These are phyloP conservation scores for Clamator glandarius DNA, from an alignment of 2,797 vertebrate species.

Conservation along the genomic window DNA sequence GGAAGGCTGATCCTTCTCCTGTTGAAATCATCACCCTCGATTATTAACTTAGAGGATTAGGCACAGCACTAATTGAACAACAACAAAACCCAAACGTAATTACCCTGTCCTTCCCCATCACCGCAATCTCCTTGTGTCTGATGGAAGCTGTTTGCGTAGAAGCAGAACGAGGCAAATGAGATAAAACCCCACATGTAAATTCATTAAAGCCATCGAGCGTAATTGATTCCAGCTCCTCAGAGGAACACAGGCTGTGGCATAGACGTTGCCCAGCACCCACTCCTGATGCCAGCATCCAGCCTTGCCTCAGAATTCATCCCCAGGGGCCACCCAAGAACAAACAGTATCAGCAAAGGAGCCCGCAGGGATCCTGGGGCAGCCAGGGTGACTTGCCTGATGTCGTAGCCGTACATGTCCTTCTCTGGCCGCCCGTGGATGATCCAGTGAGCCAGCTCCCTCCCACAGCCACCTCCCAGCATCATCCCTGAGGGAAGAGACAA, in stretches of 20 bases:
- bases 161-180: not conserved
- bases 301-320: not conserved
- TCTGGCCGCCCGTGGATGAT: constrained; percentile 90
- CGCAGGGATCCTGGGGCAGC: not conserved
- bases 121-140: not conserved
- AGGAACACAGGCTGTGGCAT: not conserved
- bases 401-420: constrained; percentile 96
- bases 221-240: constrained; percentile 21
- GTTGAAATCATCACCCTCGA: not conserved
- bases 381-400: constrained; percentile 85
- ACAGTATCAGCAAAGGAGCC: not conserved
- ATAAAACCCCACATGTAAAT: not conserved
- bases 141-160: not conserved
- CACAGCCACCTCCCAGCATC: constrained; percentile 98
- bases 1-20: not conserved
- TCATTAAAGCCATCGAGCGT: not conserved
- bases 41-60: constrained; percentile 67
- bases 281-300: not conserved
- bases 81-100: constrained; percentile 41
- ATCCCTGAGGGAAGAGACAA: constrained; percentile 81
- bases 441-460: constrained; percentile 95
- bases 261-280: not conserved
- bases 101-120: constrained; percentile 28
- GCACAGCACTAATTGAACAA: constrained; percentile 54
- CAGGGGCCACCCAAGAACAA: rapidly evolving